Base-by-base conservation (phyloP, 2,113 vertebrate genomes). In the Peromyscus leucopus region DNA sequence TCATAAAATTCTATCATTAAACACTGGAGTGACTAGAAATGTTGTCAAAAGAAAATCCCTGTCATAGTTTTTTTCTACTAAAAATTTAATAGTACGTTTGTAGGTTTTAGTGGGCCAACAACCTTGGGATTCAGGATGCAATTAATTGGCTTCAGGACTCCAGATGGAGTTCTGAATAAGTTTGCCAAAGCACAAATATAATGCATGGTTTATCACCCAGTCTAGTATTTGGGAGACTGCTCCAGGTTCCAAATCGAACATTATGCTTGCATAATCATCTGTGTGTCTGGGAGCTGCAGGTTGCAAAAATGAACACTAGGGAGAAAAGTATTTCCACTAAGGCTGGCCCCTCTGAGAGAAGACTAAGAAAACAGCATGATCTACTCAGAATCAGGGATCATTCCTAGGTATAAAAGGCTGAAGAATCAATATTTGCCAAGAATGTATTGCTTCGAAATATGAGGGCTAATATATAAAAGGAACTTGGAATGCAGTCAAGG, bases 61-160 rank as follows among this genome's bases (percentile, higher is more conserved):
- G 59, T 57, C 55, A 46, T 86, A 80, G 26, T 75, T 55, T 93
- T 91, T 91, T 95, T 22, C 39, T 51, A 39, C 94, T 74, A 16
- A 96, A 90, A 87, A 76, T 90, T 95, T 90, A 79, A 65, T 48
- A 94, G 33, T 75, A 96, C 61, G 75, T 75, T 48, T 76, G n/a
- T 57, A 93, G 24, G 19, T 39, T 76, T 93, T 91, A 24, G 17
- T 65, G 63, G n/a, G 76, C 36, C 24, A 89, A 24, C 2, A 93
- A 86, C 0, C 42, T 79, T 87, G n/a, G 59, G 39, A 59, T 51
- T 93, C 31, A 61, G 39, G 5, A 36, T 59, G 71, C 75, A 95
- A 92, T 95, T 90, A 93, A 88, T 61, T 78, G 72, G 33, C 78
- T 97, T 97, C 39, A 42, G 75, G n/a, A 88, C 71, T 94, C 33